Evolutionary conservation across 2,113 vertebrate species (phyloP), one percentile per base, ranked within the genome.

Genomic region (Barnardius zonarius): DNA sequence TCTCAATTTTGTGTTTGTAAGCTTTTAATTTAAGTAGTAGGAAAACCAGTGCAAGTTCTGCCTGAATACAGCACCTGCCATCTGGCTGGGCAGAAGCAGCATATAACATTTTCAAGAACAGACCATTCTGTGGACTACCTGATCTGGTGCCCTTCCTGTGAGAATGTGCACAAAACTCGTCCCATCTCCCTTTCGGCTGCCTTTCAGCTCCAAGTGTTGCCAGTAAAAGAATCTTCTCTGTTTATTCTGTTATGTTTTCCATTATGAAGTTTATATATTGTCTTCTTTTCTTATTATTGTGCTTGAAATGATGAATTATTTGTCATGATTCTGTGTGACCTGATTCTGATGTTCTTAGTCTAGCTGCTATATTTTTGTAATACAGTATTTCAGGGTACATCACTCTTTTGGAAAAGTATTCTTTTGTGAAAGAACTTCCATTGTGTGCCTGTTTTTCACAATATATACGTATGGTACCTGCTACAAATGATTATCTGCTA

Each of bases 371-470:
- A 92, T 90, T 97, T 96, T 95, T 90, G 49, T 80, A 85, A 90
- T 39, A 94, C 33, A 44, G 49, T 76, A 85, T 89, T 96, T 94
- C 87, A 90, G 93, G 93, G 78, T 84, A 89, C 63, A 86, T 82
- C 66, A 33, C 25, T 89, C 83, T 82, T 94, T 93, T 82, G 91
- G 52, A 91, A 91, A 95, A 95, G 81, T 84, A 83, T 93, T 89
- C 96, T 96, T 95, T 95, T 96, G 86, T 95, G 70, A 91, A 91
- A 88, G 66, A 68, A 72, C 35, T 89, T 91, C 91, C 87, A 89
- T 95, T 96, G 86, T 96, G 66, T 76, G 91, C 9, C 94, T 97
- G 89, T 95, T 96, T 96, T 94, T 97, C 93, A 93, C 90, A 91
- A 87, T 95, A 90, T 97, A 10, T 89, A 95, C 79, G 80, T 93